phyloP scores from a whole-genome alignment of 2,797 vertebrate species.

The Lagocephalus sceleratus region DNA sequence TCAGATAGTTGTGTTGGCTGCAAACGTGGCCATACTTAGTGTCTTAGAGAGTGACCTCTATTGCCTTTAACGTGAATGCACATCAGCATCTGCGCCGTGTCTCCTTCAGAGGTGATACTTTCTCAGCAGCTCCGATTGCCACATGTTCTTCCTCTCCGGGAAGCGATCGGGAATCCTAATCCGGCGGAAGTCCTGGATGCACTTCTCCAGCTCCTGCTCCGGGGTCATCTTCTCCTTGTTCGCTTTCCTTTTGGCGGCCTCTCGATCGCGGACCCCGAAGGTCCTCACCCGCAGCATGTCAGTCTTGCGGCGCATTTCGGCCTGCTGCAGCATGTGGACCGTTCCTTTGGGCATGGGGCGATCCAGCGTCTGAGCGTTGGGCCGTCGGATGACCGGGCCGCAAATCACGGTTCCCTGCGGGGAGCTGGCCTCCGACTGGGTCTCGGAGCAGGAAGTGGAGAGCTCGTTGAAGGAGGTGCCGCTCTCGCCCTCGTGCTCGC shows the following conservation, averaged over 20 bases:
- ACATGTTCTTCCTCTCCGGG: slow-evolving; percentile 92
- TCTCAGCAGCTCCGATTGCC: slow-evolving; percentile 94
- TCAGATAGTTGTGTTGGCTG: slow-evolving; percentile 53
- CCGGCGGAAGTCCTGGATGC: slow-evolving; percentile 97
- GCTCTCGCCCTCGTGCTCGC: slow-evolving; percentile 92
- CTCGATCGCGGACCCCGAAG: slow-evolving; percentile 85
- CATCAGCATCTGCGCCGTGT: slow-evolving; percentile 21
- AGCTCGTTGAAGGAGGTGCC: slow-evolving; percentile 96
- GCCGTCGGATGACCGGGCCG: slow-evolving; percentile 84
- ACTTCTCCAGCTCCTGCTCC: slow-evolving; percentile 95
- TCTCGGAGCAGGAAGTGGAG: slow-evolving; percentile 97
- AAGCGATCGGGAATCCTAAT: slow-evolving; percentile 96
- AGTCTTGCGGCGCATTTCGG: slow-evolving; percentile 90
- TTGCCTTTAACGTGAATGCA: slow-evolving; percentile 44
- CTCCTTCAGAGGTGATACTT: slow-evolving; percentile 88
- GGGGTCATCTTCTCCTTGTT: slow-evolving; percentile 95
- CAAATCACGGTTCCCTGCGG: slow-evolving; percentile 95
- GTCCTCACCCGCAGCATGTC: slow-evolving; percentile 93
- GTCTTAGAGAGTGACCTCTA: slow-evolving; percentile 52
- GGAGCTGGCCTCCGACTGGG: slow-evolving; percentile 95
- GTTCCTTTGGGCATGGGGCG: slow-evolving; percentile 87
- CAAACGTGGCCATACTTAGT: slow-evolving; percentile 54
- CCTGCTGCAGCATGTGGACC: slow-evolving; percentile 84
- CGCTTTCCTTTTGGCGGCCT: slow-evolving; percentile 87
- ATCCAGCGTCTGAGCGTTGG: slow-evolving; percentile 93